These are phyloP conservation scores for Platyscapa corneri DNA, from an alignment of 1,140 invertebrate genomes.

Conservation along the genomic window DNA sequence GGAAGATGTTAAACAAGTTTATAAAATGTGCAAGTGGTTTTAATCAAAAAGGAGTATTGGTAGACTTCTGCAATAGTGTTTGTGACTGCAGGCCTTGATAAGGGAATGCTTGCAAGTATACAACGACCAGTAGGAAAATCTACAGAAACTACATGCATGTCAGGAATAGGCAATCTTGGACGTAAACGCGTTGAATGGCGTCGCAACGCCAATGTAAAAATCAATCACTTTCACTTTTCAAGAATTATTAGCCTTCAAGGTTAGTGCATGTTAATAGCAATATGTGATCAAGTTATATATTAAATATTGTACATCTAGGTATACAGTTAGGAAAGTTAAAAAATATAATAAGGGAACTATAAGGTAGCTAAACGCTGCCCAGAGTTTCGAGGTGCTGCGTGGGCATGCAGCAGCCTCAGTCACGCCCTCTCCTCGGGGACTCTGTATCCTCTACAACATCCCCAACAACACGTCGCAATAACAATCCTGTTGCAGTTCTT, in stretches of 20 bases:
- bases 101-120: conserved; percentile 51
- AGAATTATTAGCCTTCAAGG: conserved; percentile 33
- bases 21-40: conserved; percentile 62
- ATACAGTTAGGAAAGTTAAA: conserved; percentile 47
- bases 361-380: conserved; percentile 73
- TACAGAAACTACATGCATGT: conserved; percentile 74
- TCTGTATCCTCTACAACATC: conserved; percentile 76
- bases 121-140: conserved; percentile 52
- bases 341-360: conserved; percentile 63
- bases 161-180: conserved; percentile 73
- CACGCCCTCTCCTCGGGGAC: conserved; percentile 76
- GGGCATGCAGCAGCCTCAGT: conserved; percentile 78
- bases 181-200: conserved; percentile 75
- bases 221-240: conserved; percentile 25
- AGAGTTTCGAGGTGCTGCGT: conserved; percentile 76
- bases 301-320: conserved; percentile 28
- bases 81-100: conserved; percentile 43
- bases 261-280: conserved; percentile 21
- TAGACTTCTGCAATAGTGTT: conserved; percentile 36
- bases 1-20: conserved; percentile 60
- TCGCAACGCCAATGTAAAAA: conserved; percentile 67
- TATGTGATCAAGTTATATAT: neutral
- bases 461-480: conserved; percentile 71
- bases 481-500: conserved; percentile 72
- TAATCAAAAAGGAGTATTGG: conserved; percentile 40